Conservation (phyloP, 1,140 invertebrate species). For the Drosophila pandora region DNA sequence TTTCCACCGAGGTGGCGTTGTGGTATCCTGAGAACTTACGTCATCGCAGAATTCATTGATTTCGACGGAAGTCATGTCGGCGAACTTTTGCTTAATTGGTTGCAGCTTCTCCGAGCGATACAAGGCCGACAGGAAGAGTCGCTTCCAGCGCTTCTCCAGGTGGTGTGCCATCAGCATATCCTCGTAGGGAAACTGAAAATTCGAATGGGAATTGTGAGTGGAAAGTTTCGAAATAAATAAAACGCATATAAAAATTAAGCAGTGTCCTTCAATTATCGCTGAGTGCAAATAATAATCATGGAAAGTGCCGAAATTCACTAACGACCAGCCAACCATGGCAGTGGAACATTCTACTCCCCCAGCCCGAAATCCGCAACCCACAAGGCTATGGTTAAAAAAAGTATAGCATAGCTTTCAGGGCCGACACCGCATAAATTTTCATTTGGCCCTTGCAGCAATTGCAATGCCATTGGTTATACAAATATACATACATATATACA, state of each 20-base stretch:
- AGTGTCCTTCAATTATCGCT: constrained; percentile 73
- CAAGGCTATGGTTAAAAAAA: constrained; percentile 21
- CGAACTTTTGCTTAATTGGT: constrained; percentile 91
- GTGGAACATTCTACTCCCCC: constrained; percentile 1
- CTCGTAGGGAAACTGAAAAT: constrained; percentile 76
- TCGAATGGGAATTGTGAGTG: constrained; percentile 13
- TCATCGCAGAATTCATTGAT: constrained; percentile 89
- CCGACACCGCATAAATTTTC: constrained; percentile 68
- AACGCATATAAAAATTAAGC: constrained; percentile 64
- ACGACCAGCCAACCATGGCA: constrained; percentile 57
- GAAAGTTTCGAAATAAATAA: constrained; percentile 31
- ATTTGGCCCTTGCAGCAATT: constrained; percentile 50
- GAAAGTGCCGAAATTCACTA: constrained; percentile 70
- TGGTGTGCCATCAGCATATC: constrained; percentile 85
- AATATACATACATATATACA: constrained; percentile 2
- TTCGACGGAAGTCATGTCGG: constrained; percentile 89
- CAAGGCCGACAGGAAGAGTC: constrained; percentile 87
- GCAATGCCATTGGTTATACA: constrained; percentile 34
- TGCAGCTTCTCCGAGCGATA: constrained; percentile 88
- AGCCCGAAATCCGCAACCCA: constrained; percentile 18
- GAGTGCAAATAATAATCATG: constrained; percentile 81
- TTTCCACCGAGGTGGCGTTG: constrained; percentile 1
- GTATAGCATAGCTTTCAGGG: constrained; percentile 60
- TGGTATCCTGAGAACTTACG: constrained; percentile 62
- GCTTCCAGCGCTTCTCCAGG: constrained; percentile 88